Percentiles rank a stretch among this genome's conserved stretches.
phyloP scores from a whole-genome alignment of 2,888 invertebrate genomes.

The Bugulina stolonifera region DNA sequence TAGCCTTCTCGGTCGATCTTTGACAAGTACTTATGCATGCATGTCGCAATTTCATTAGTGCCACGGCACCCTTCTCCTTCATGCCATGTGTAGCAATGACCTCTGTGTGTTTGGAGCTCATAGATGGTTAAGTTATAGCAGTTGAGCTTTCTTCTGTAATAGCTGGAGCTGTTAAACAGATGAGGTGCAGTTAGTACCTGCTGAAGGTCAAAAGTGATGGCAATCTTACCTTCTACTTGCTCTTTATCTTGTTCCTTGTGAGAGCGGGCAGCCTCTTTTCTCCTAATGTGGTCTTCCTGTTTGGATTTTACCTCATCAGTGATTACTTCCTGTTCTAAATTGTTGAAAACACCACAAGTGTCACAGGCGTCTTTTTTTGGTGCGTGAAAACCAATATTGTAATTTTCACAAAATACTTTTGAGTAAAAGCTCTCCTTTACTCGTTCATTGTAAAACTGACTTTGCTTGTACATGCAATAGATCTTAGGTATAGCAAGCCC shows the following conservation, averaged over 20 bases:
- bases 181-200: not conserved
- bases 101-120: not conserved
- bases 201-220: not conserved
- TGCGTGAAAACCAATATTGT: no score
- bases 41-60: not conserved
- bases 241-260: not conserved
- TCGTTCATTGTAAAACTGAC: no score
- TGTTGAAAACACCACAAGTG: no score
- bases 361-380: no score
- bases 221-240: not conserved
- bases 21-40: no score
- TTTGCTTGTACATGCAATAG: no score
- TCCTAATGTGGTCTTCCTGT: not conserved
- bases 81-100: not conserved
- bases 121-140: not conserved
- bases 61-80: not conserved
- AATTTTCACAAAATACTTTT: no score
- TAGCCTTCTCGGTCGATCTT: not conserved
- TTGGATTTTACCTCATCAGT: no score
- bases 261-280: not conserved
- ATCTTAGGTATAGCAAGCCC: no score
- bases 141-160: not conserved
- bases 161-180: not conserved
- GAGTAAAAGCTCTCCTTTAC: no score
- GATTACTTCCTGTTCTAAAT: no score